Conservation (phyloP, 2,888 invertebrate genomes). For the Kryphioiulus occultus region DNA sequence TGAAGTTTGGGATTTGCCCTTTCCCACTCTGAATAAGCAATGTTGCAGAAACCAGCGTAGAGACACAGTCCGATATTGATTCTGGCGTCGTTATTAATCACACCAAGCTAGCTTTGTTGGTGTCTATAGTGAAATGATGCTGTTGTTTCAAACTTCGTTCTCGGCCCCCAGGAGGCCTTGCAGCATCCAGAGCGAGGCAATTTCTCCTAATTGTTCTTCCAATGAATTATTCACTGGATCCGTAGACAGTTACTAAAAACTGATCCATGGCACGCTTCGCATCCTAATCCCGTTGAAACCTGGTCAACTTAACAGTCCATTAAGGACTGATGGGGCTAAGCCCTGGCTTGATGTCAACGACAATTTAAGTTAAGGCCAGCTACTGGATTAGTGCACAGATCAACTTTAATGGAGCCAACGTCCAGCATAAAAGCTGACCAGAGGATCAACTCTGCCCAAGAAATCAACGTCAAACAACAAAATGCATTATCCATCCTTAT, state of each 20-base stretch:
- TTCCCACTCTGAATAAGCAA: not conserved
- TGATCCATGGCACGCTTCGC: not conserved
- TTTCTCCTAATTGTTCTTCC: not conserved
- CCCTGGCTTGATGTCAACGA: not conserved
- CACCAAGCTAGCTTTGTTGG: not conserved
- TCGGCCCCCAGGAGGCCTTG: not conserved
- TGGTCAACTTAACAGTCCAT: conserved; percentile 1
- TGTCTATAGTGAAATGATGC: not conserved
- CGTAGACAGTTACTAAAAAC: not conserved
- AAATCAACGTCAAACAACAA: no score
- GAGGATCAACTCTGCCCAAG: not conserved
- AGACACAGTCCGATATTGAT: not conserved
- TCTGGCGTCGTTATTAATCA: not conserved
- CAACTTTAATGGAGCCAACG: not conserved
- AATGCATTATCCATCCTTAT: no score
- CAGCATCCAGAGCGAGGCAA: not conserved
- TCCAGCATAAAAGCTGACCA: not conserved
- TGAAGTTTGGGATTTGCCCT: not conserved
- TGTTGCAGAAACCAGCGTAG: not conserved
- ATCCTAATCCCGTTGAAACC: not conserved
- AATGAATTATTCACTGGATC: not conserved
- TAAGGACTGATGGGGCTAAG: not conserved
- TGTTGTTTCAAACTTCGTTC: not conserved
- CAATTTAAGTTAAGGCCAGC: not conserved
- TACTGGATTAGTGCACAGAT: not conserved